Evolutionary conservation across 2,888 invertebrate genomes (phyloP).

Genomic region (Amiota minor): DNA sequence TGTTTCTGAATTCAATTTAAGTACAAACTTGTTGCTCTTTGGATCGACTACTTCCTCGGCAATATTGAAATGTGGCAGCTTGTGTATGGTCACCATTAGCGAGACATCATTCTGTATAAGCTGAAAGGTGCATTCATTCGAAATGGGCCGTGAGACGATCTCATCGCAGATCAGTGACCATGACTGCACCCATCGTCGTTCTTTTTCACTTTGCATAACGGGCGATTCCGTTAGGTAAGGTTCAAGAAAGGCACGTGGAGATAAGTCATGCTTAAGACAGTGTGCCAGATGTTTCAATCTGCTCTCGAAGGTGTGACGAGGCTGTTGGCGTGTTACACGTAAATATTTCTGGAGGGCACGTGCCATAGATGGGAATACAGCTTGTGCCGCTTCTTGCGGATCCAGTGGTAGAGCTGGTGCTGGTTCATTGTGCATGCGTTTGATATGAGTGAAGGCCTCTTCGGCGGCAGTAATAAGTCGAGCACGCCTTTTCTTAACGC

Average conservation of each 20-base stretch:
- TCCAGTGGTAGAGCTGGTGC: constrained; percentile 91
- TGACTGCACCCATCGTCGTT: constrained; percentile 86
- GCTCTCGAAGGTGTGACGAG: constrained; percentile 93
- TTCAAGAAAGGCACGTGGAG: constrained; percentile 95
- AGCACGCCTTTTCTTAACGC: constrained; percentile 92
- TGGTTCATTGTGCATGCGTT: constrained; percentile 82
- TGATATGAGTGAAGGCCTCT: constrained; percentile 98
- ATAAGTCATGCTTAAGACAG: constrained; percentile 93
- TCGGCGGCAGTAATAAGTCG: constrained; percentile 94
- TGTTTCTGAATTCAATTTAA: constrained; percentile 95
- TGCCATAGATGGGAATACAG: constrained; percentile 97
- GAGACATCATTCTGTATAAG: constrained; percentile 94
- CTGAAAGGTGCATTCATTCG: constrained; percentile 90
- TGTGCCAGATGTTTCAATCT: constrained; percentile 92
- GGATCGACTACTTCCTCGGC: constrained; percentile 97
- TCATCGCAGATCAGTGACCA: constrained; percentile 98
- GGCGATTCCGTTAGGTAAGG: constrained; percentile 91
- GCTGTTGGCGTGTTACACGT: constrained; percentile 95
- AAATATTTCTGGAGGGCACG: constrained; percentile 96
- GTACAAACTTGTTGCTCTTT: constrained; percentile 94
- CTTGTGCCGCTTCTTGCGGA: constrained; percentile 96
- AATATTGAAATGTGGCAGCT: constrained; percentile 93
- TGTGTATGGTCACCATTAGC: constrained; percentile 87
- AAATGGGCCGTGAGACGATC: constrained; percentile 88
- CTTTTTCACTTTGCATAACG: constrained; percentile 88